Evolutionary conservation across 2,797 vertebrate genomes (phyloP), one percentile per base, ranked within the genome.

Genomic region (Poeciliopsis gracilis): DNA sequence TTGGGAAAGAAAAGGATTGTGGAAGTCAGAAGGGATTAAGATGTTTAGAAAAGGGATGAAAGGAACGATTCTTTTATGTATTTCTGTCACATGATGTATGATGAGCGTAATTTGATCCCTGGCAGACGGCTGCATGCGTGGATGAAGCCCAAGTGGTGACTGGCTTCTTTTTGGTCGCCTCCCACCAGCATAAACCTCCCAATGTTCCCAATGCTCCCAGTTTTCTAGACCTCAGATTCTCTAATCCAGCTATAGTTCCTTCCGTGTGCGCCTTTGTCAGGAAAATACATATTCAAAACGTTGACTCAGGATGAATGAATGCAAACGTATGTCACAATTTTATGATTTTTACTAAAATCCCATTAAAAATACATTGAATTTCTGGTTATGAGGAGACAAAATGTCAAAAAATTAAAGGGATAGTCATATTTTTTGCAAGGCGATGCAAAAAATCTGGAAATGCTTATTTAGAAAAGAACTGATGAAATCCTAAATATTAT

Each of bases 61-160:
- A 63, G 80, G 76, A 90, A 86, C 82, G 74, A 83, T 84, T 83
- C 45, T 72, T 90, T 87, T 89, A 84, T 92, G 77, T 88, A 77
- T 88, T 67, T 89, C 80, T 85, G 86, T 91, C 86, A 88, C 85
- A 82, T 87, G 84, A 82, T 77, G 1, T 73, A 78, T 57, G 63
- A 84, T n/a, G 36, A 73, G 45, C 73, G 25, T 46, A 84, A 84
- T 77, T 80, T 6, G 5, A 71, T 75, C 15, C 43, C 82, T 90
- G 89, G 84, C 87, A 83, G 82, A 7, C 23, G 3, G 0, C 46
- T 13, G 66, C 20, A 5, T n/a, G 53, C 2, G 46, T 84, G 79
- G 79, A 78, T 28, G 25, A 7, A 11, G 51, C 76, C 86, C 80
- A 84, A 76, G 8, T 76, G 66, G 36, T 72, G 78, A 83, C 78